Evolutionary conservation across 2,113 vertebrate genomes (phyloP), one percentile per base, ranked within the genome.

Genomic region (Alosa alosa): DNA sequence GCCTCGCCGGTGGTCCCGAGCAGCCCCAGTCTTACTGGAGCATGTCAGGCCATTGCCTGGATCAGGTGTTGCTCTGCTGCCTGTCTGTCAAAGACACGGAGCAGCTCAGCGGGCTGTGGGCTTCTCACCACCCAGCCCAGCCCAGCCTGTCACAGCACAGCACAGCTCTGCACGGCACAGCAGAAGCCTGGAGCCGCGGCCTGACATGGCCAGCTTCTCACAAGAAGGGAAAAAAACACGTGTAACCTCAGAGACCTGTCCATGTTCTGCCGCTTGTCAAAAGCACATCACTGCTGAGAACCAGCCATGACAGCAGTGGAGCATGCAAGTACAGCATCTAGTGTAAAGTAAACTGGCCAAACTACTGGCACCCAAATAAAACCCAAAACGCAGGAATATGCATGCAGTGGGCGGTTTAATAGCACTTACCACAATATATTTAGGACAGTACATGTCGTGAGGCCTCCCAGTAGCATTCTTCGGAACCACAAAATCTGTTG

Each of bases 401-500:
- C 55, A 20, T 22, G 55, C 55, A 60, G 20, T 22, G 20, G 20
- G 55, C 18, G 18, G 3, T 57, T 57, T 57, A 22, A 6, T 20
- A 15, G n/a, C 13, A 72, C 93, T 92, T 88, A 95, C 93, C 94
- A 95, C 72, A 94, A 91, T 85, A 95, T 91, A 90, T 94, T 95
- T 72, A 94, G 90, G 15, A 94, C 60, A 6, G 92, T 90, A 81
- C 93, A 94, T 45, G 94, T 95, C 39, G 90, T 87, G 82, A 95
- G 89, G 49, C 93, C 94, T 68, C 91, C 93, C 0, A 94, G 89
- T 0, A 95, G 88, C 0, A 90, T 90, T 90, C 95, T 92, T 31
- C 94, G 91, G 86, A 95, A 95, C 92, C 93, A 94, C 92, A 94
- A 83, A 83, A 95, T 93, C 94, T 95, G 88, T 10, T 75, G n/a